Evolutionary conservation across 2,888 invertebrate species (phyloP).

Genomic region (Calameuta pallipes): DNA sequence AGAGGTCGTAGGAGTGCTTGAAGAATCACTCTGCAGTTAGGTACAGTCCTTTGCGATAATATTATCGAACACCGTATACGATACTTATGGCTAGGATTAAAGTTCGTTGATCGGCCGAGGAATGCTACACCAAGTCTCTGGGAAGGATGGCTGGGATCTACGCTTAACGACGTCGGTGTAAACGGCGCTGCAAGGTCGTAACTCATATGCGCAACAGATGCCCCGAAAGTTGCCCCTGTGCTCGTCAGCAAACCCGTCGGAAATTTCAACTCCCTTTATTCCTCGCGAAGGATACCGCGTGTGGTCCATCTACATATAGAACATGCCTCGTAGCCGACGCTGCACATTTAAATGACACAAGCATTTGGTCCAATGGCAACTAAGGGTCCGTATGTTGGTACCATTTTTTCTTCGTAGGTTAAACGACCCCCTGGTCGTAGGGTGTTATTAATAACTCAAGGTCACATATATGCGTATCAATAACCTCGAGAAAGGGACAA

Average conservation of each 20-base stretch:
- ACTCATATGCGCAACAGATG: conserved; percentile 56
- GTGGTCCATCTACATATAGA: neutral
- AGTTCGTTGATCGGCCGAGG: neutral
- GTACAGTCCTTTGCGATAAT: neutral
- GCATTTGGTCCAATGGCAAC: neutral
- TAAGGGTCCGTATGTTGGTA: neutral
- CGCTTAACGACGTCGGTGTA: conserved; percentile 29
- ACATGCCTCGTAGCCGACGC: neutral
- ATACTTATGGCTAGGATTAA: neutral
- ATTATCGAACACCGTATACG: neutral
- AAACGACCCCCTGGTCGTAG: neutral
- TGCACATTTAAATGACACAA: neutral
- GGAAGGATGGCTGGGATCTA: neutral
- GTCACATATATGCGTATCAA: neutral
- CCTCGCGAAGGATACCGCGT: neutral
- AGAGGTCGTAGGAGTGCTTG: neutral
- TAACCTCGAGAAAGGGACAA: neutral
- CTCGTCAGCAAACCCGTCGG: conserved; percentile 17
- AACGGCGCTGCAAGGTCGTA: conserved; percentile 35
- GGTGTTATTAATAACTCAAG: neutral
- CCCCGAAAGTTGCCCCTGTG: conserved; percentile 27
- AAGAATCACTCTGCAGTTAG: neutral
- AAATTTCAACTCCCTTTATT: conserved; percentile 29
- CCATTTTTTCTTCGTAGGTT: neutral
- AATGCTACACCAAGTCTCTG: neutral